Evolutionary conservation across 35 echinoderm and acorn worm species (phyloP).

Genomic region (Strongylocentrotus purpuratus): DNA sequence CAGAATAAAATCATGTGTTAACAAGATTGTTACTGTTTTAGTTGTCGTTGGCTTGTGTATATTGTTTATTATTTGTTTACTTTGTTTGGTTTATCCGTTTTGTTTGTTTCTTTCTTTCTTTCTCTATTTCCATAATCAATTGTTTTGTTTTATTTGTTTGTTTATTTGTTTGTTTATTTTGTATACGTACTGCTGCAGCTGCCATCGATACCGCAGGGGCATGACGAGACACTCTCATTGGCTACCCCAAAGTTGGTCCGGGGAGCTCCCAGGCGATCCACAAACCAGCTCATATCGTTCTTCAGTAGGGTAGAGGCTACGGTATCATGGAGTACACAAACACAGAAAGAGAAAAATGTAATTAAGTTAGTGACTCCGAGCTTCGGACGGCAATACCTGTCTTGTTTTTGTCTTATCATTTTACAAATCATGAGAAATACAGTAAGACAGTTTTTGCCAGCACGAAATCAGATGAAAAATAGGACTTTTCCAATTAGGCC

Average conservation of each 20-base stretch:
- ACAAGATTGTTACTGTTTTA: too few species aligned
- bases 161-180: background rate
- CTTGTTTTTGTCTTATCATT: too few species aligned
- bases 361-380: background rate
- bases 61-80: too few species aligned
- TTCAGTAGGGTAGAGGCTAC: slow-evolving; percentile 52
- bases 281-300: slow-evolving; percentile 60
- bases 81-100: too few species aligned
- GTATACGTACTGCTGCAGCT: slow-evolving; percentile 58
- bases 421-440: background rate
- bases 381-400: background rate
- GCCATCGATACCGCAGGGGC: slow-evolving; percentile 57
- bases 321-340: background rate
- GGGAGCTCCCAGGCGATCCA: slow-evolving; percentile 40
- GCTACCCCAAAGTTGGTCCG: slow-evolving; percentile 63
- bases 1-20: too few species aligned
- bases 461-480: too few species aligned
- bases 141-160: too few species aligned
- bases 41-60: too few species aligned
- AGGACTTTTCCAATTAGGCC: too few species aligned
- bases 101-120: background rate
- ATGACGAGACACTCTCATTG: slow-evolving; percentile 43
- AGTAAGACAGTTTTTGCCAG: background rate
- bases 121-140: too few species aligned
- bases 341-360: background rate